Percentiles rank a stretch among this genome's conserved stretches.
Conservation (phyloP, 2,113 vertebrate species). For the Sturnira hondurensis region DNA sequence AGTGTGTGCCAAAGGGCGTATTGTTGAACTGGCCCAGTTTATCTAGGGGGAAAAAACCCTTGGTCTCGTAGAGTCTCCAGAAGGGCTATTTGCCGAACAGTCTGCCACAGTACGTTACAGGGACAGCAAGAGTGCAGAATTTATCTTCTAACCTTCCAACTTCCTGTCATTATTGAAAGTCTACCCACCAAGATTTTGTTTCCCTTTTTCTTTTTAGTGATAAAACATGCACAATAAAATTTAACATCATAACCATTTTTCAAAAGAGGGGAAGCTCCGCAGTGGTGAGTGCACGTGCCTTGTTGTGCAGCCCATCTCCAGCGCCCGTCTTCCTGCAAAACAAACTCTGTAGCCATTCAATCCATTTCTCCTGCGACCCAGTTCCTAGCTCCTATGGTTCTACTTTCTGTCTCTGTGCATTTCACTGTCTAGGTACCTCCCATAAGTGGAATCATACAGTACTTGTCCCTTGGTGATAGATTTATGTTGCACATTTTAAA, state of each 20-base stretch:
- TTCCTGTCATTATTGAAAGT: background rate
- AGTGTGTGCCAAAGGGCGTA: rapidly evolving
- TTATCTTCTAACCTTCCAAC: background rate
- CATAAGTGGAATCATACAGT: background rate
- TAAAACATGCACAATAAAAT: background rate
- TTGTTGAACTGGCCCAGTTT: background rate
- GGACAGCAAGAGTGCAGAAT: background rate
- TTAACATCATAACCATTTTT: background rate
- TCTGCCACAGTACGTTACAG: background rate
- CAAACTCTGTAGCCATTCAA: background rate
- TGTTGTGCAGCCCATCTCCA: too few species aligned
- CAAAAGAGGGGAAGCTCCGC: background rate
- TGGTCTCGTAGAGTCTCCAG: background rate
- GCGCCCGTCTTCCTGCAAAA: background rate
- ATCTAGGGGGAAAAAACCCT: background rate
- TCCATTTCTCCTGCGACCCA: background rate
- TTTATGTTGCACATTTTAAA: rapidly evolving
- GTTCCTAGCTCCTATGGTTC: background rate
- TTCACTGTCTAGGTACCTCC: background rate
- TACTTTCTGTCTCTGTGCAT: too few species aligned
- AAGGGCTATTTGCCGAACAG: background rate
- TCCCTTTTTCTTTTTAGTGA: background rate
- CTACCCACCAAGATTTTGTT: background rate
- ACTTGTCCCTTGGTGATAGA: background rate
- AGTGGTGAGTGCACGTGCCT: background rate